These are phyloP conservation scores for Astyanax mexicanus DNA, from an alignment of 2,797 vertebrate species.

Conservation along the genomic window DNA sequence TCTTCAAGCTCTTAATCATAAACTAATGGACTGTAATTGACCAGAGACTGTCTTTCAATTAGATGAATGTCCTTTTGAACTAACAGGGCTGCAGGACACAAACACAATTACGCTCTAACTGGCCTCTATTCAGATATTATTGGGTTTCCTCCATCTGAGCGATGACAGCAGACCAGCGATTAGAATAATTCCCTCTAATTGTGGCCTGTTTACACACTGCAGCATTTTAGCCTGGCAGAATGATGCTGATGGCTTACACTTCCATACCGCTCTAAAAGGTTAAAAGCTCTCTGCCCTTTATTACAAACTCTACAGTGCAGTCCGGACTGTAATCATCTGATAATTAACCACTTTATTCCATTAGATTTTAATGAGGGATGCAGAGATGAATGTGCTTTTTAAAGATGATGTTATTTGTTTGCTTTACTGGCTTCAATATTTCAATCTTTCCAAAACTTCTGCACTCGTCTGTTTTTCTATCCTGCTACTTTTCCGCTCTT, in stretches of 20 bases:
- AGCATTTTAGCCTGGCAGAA: slow-evolving; percentile 21
- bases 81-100: slow-evolving; percentile 51
- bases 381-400: not conserved
- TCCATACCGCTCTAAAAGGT: not conserved
- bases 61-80: slow-evolving; percentile 56
- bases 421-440: not conserved
- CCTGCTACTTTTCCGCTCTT: not conserved
- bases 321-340: slow-evolving; percentile 7
- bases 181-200: slow-evolving; percentile 52
- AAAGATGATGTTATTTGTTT: slow-evolving; percentile 10
- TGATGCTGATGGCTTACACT: slow-evolving; percentile 21
- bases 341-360: slow-evolving; percentile 1
- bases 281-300: slow-evolving; percentile 28
- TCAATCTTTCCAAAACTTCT: not conserved
- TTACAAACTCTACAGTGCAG: not conserved
- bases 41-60: slow-evolving; percentile 47
- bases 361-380: slow-evolving; percentile 9
- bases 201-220: slow-evolving; percentile 42
- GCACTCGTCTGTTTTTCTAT: not conserved
- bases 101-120: slow-evolving; percentile 59
- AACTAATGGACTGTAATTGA: slow-evolving; percentile 50
- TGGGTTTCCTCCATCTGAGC: slow-evolving; percentile 48
- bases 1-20: slow-evolving; percentile 41
- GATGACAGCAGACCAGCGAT: slow-evolving; percentile 49
- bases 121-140: slow-evolving; percentile 53